A percentile compares a stretch with the other conserved stretches of the same genome.
These are phyloP conservation scores for Coreoperca whiteheadi DNA, from an alignment of 2,113 vertebrate genomes.

Conservation along the genomic window DNA sequence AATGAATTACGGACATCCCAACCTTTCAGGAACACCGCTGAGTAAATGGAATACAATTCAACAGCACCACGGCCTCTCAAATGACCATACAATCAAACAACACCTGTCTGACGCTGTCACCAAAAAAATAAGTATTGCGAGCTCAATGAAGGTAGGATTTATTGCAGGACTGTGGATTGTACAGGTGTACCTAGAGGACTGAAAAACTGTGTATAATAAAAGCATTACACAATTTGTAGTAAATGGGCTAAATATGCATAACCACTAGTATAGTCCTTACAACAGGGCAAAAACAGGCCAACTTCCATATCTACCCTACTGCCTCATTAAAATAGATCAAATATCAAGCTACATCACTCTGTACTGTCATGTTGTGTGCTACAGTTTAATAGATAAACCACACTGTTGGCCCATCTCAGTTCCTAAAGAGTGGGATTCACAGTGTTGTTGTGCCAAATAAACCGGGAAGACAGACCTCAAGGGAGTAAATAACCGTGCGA, in stretches of 20 bases:
- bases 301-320: neutral
- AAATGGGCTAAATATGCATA: conserved; percentile 10
- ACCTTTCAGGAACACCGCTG: neutral
- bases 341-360: conserved; percentile 7
- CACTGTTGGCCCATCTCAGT: neutral
- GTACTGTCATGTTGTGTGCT: conserved; percentile 3
- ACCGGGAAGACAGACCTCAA: conserved; percentile 9
- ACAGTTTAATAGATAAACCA: neutral
- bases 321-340: conserved; percentile 34
- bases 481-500: neutral
- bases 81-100: neutral
- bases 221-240: neutral
- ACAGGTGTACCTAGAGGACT: neutral
- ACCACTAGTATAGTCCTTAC: neutral
- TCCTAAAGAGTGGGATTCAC: conserved; percentile 14
- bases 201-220: neutral
- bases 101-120: neutral
- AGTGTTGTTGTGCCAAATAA: conserved; percentile 24
- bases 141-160: neutral
- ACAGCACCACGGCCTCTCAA: conserved; percentile 1
- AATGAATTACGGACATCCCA: neutral
- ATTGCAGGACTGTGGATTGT: neutral
- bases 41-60: neutral
- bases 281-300: neutral
- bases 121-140: neutral